Base-by-base conservation (phyloP, 2,797 vertebrate species). In the Siniperca undulata region DNA sequence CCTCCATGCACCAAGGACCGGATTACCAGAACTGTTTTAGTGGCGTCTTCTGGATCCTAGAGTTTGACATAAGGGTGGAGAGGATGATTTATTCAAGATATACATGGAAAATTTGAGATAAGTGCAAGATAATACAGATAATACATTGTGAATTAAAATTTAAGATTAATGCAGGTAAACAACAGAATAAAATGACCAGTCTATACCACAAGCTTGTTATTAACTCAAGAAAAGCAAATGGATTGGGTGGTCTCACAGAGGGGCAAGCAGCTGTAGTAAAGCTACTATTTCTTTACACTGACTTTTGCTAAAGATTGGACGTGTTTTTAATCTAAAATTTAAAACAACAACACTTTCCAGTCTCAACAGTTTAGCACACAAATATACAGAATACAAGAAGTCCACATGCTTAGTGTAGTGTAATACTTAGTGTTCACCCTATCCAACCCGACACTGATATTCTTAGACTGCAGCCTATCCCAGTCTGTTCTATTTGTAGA, bases 1-100 rank as follows among this genome's bases (percentile, higher is more conserved):
- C 98, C 98, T 3, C 96, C 96, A 40, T 97, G 96, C 74, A 99
- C 98, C 84, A 99, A 91, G 1, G 98, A 99, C 22, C 98, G 97
- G 92, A 99, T 98, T 61, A 99, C 97, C 79, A 99, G 97, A 53
- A 99, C 97, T 0, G 97, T 98, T 93, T 96, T 97, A 42, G 94
- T 91, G 62, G 97, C 96, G 76, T 99, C 97, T 68, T 97, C 79
- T 9, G 98, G 98, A 92, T 99, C 98, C 98, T 99, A 79, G 74
- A 83, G 10, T 42, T 68, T 30, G 22, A 86, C 0, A 80, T 7
- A 53, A 46, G 7, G 20, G 72, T 17, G 9, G 4, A 68, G 34
- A 27, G 7, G n/a, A 42, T 0, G 4, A 8, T 62, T 79, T 76
- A 53, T 8, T 64, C 36, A 22, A 70, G 40, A 69, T 19, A 14